Percentiles rank a stretch among this genome's conserved stretches.
Evolutionary conservation across 2,888 invertebrate species (phyloP).

Genomic region (Bombylius major): DNA sequence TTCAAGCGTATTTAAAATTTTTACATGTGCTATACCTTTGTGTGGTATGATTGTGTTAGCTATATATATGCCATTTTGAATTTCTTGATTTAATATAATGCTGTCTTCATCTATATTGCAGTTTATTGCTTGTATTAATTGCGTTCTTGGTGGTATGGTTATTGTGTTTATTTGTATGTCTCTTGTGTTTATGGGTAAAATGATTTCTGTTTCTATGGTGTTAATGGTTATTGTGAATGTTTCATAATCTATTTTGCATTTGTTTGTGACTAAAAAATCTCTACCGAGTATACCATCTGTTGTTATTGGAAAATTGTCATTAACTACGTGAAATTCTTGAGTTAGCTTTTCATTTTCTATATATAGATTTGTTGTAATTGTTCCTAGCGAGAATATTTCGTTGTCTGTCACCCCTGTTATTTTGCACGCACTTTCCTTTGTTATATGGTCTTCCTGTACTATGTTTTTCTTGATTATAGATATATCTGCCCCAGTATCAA

Average conservation of each 20-base stretch:
- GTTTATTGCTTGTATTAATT: background rate
- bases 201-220: no score
- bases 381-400: background rate
- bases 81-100: conserved; percentile 1
- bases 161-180: background rate
- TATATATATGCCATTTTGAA: conserved; percentile 1
- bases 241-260: conserved; percentile 5
- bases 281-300: conserved; percentile 4
- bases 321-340: background rate
- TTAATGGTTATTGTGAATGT: background rate
- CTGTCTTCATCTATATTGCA: conserved; percentile 2
- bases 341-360: background rate
- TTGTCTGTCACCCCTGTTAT: background rate
- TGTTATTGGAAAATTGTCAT: conserved; percentile 2
- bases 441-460: background rate
- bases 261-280: background rate
- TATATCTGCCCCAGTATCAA: background rate
- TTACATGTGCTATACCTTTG: conserved; percentile 1
- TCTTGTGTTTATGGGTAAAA: background rate
- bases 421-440: background rate
- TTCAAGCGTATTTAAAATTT: no score
- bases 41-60: background rate
- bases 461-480: background rate
- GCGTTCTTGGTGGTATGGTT: conserved; percentile 4
- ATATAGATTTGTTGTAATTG: background rate